A percentile compares a stretch with the other conserved stretches of the same genome.
These are phyloP conservation scores for Marmota monax DNA, from an alignment of 2,113 vertebrate species.

Conservation along the genomic window DNA sequence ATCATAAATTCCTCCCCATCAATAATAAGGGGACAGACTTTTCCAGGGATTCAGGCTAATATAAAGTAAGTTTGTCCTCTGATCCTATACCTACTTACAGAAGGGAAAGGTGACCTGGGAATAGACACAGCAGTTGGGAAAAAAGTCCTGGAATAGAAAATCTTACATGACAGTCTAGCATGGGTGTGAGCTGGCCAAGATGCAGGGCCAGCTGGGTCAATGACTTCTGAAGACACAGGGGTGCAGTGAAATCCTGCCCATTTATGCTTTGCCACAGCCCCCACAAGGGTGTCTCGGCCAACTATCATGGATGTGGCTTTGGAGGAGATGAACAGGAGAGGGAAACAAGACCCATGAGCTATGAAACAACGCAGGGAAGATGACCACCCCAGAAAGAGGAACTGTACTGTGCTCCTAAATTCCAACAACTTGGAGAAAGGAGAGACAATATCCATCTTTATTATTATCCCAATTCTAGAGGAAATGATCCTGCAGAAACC, in stretches of 20 bases:
- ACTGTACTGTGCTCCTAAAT: background rate
- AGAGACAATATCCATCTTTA: conserved; percentile 55
- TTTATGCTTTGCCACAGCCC: background rate
- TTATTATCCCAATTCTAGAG: conserved; percentile 65
- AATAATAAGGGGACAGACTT: background rate
- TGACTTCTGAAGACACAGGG: background rate
- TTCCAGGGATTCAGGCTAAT: background rate
- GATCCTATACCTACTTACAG: background rate
- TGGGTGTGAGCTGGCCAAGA: background rate
- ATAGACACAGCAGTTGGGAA: background rate
- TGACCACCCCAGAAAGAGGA: background rate
- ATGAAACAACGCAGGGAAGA: background rate
- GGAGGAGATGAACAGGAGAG: background rate
- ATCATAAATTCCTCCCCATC: background rate
- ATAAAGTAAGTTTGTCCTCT: background rate
- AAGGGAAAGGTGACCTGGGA: background rate
- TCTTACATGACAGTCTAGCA: too few species aligned
- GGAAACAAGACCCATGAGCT: background rate
- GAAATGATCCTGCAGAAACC: background rate
- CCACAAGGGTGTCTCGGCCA: background rate
- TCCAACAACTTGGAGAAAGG: background rate
- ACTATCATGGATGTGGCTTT: background rate
- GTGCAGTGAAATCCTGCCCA: background rate
- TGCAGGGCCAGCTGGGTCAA: background rate
- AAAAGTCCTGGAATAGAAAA: background rate